A percentile compares a stretch with the other conserved stretches of the same genome.
These are phyloP conservation scores for Hypocryptadius cinnamomeus DNA, from an alignment of 2,113 vertebrate species.

Conservation along the genomic window DNA sequence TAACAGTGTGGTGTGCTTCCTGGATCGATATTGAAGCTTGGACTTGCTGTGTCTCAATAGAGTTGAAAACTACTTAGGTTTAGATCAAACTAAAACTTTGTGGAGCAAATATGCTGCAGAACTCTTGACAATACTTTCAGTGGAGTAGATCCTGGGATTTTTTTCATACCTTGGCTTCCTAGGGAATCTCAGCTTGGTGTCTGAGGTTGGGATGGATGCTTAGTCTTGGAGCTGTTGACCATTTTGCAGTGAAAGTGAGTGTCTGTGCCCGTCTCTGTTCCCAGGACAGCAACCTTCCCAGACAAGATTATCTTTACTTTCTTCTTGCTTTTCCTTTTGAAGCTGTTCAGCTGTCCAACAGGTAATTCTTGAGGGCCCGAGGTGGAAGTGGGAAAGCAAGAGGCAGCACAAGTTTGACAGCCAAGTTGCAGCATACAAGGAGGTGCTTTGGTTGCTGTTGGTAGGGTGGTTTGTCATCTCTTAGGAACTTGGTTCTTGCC, in stretches of 20 bases:
- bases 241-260: background rate
- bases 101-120: background rate
- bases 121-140: background rate
- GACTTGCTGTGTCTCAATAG: background rate
- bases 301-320: background rate
- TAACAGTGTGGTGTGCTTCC: background rate
- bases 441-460: background rate
- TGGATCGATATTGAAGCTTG: background rate
- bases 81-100: background rate
- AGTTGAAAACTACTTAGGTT: background rate
- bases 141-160: background rate
- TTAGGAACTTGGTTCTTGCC: background rate
- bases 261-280: background rate
- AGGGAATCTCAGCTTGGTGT: background rate
- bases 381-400: background rate
- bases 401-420: accelerated
- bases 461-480: background rate
- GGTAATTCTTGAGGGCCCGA: background rate
- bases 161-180: background rate
- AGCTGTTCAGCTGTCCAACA: background rate
- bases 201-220: background rate
- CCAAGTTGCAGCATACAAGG: background rate
- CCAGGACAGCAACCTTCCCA: background rate
- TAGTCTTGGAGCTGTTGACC: background rate
- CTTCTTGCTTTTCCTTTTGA: background rate